phyloP scores from a whole-genome alignment of 2,888 invertebrate genomes.

The Tricholauxania praeusta region DNA sequence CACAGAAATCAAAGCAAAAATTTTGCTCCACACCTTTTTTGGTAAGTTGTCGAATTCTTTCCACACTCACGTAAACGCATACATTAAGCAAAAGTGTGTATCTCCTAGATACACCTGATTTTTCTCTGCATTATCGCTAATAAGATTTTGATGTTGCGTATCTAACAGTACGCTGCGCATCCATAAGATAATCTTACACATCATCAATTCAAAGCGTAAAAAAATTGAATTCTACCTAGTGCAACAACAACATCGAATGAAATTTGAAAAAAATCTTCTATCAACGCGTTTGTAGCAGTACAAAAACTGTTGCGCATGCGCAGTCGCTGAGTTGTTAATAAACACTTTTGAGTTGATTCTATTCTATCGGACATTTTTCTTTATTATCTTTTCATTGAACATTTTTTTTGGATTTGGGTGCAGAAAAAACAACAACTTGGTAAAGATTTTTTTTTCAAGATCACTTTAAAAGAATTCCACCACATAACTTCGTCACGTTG shows the following conservation, averaged over 20 bases:
- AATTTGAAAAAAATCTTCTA: constrained; percentile 13
- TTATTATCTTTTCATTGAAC: not conserved
- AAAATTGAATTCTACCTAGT: constrained; percentile 22
- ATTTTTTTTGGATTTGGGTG: too few species aligned
- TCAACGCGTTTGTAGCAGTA: not conserved
- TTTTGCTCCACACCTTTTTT: not conserved
- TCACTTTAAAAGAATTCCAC: not conserved
- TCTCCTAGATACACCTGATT: constrained; percentile 15
- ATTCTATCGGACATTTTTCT: constrained; percentile 4
- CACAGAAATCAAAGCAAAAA: too few species aligned
- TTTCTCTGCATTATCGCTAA: not conserved
- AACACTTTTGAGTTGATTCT: constrained; percentile 31
- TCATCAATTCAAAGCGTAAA: constrained; percentile 45
- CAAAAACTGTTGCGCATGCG: constrained; percentile 13
- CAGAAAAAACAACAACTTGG: too few species aligned
- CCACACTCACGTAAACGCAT: not conserved
- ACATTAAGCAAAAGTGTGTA: constrained; percentile 6
- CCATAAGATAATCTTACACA: constrained; percentile 1
- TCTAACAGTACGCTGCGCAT: not conserved
- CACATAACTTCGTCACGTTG: not conserved
- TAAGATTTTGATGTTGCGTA: constrained; percentile 3
- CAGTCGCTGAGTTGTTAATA: not conserved
- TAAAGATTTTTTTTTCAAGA: too few species aligned
- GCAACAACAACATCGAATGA: constrained; percentile 24
- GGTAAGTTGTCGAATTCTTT: constrained; percentile 23